Conservation (phyloP, 2,888 invertebrate species). For the Eretmocerus hayati region DNA sequence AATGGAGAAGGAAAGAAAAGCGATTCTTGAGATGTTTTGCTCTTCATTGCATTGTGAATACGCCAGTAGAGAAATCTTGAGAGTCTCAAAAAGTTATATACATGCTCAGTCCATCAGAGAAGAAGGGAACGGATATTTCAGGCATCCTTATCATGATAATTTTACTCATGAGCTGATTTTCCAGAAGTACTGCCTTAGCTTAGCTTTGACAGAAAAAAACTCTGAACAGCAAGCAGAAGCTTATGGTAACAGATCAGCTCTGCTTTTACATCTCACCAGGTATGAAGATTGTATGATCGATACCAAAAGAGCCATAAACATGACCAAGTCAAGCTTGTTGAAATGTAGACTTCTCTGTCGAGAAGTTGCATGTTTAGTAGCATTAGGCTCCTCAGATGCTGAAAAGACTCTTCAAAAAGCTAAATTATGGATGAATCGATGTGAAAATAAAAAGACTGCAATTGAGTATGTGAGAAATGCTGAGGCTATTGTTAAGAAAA, state of each 20-base stretch:
- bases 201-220: background rate
- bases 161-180: background rate
- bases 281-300: background rate
- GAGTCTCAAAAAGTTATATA: too few relatives aligned
- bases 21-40: too few relatives aligned
- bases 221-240: background rate
- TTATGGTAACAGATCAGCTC: background rate
- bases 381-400: background rate
- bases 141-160: too few relatives aligned
- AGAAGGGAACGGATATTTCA: too few relatives aligned
- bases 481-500: too few relatives aligned
- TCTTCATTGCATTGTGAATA: too few relatives aligned
- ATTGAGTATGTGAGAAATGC: background rate
- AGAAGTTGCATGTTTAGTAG: background rate
- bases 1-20: too few relatives aligned
- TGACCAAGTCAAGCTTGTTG: background rate
- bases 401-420: background rate
- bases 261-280: background rate
- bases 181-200: background rate
- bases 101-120: too few relatives aligned
- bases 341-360: background rate
- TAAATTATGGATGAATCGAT: too few relatives aligned
- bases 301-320: background rate
- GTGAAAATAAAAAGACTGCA: background rate
- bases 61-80: too few relatives aligned